Evolutionary conservation across 2,888 invertebrate species (phyloP), one percentile per base, ranked within the genome.

Genomic region (Tholera decimalis): DNA sequence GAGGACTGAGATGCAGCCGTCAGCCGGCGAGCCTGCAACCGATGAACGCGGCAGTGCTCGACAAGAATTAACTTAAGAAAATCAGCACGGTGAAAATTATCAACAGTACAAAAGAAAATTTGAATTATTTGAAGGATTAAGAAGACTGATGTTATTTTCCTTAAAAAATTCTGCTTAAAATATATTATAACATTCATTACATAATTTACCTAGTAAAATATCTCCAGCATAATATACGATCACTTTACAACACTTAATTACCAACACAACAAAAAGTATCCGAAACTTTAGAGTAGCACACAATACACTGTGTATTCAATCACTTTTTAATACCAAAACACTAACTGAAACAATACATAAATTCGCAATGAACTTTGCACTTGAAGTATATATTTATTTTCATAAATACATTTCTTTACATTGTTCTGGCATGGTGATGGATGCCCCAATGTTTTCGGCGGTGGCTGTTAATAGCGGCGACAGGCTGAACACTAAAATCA

Each of bases 1-100:
- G 84, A 84, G 79, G 83, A 93, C 93, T 92, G 65, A 61, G 92
- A 66, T 70, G 67, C 72, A 63, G 66, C 59, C 70, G 65, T 66
- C 57, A 15, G 61, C 46, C 62, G 56, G 15, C 53, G 37, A 30
- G 60, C 47, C 70, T 61, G 65, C 46, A 57, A 30, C 28, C 50
- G 49, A n/a, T 24, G 69, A 55, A 37, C 56, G 56, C 49, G 59
- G n/a, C 63, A 41, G 26, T 20, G 43, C 50, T 55, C 47, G 15
- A 46, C 65, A 49, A 68, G 44, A 60, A 65, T 58, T 53, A 28
- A 35, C 46, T 26, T 47, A 77, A 82, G 80, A 82, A 83, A 84
- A 83, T 74, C 64, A 56, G 37, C 51, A 26, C 60, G 39, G 63
- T 50, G 77, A 75, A 79, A 80, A 79, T 65, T 64, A 13, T 26